phyloP scores from a whole-genome alignment of 2,113 vertebrate genomes.

The Castor canadensis region DNA sequence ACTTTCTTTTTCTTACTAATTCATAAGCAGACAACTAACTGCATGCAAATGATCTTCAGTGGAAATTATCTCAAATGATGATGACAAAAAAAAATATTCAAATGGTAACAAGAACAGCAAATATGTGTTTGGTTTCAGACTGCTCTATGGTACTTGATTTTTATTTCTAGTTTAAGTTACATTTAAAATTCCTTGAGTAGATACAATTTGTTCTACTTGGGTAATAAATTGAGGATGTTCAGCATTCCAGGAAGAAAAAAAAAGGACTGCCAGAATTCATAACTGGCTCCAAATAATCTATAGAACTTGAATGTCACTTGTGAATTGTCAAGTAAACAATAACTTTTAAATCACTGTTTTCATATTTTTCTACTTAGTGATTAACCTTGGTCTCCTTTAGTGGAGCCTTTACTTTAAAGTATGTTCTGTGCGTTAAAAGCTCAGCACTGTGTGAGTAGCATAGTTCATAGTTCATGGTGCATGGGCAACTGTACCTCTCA shows the following conservation, averaged over 20 bases:
- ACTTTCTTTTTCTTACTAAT: constrained; percentile 2
- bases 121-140: constrained; percentile 47
- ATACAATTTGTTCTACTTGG: not conserved
- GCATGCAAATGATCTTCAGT: constrained; percentile 30
- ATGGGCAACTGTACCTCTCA: not conserved
- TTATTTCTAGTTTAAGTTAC: constrained; percentile 8
- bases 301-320: constrained; percentile 49
- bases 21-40: constrained; percentile 26
- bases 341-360: constrained; percentile 50
- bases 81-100: too few relatives aligned
- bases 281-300: not conserved
- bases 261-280: not conserved
- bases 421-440: not conserved
- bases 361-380: constrained; percentile 43
- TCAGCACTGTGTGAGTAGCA: not conserved
- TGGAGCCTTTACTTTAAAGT: constrained; percentile 9
- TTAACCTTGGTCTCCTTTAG: not conserved
- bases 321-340: constrained; percentile 61
- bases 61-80: not conserved
- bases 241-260: constrained; percentile 34
- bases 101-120: not conserved
- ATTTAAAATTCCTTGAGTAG: constrained; percentile 46
- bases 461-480: not conserved
- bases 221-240: constrained; percentile 43
- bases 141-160: constrained; percentile 14